A percentile compares a stretch with the other conserved stretches of the same genome.
These are phyloP conservation scores for Balearica regulorum DNA, from an alignment of 2,797 vertebrate genomes.

Conservation along the genomic window DNA sequence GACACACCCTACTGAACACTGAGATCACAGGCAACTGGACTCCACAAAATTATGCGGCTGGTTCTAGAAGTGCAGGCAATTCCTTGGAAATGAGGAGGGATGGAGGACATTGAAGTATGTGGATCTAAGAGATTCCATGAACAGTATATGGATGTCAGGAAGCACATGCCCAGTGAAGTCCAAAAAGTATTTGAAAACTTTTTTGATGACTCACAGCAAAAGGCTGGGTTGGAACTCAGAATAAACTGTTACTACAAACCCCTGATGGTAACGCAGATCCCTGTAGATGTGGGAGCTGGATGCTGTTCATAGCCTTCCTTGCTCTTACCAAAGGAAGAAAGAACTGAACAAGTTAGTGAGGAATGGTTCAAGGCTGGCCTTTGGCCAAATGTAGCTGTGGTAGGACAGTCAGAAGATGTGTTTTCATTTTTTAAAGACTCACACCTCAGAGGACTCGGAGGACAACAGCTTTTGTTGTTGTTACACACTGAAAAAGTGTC, in stretches of 20 bases:
- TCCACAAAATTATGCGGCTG: background rate
- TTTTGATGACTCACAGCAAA: background rate
- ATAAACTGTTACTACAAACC: background rate
- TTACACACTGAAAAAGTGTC: background rate
- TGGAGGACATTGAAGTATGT: background rate
- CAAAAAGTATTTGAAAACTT: background rate
- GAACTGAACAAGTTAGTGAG: background rate
- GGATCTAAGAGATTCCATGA: background rate
- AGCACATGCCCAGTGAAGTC: background rate
- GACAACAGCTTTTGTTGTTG: background rate
- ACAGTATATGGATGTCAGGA: background rate
- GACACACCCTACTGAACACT: background rate
- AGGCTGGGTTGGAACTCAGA: background rate
- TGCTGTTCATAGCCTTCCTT: background rate
- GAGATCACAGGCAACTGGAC: background rate
- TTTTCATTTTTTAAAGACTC: background rate
- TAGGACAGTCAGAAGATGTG: accelerated
- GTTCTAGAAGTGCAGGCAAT: background rate
- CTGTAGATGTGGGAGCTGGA: background rate
- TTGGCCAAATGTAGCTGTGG: background rate
- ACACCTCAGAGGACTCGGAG: background rate
- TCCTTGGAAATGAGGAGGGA: background rate
- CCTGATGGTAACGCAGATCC: background rate
- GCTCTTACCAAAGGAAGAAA: background rate
- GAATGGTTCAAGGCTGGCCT: background rate